Evolutionary conservation across 1,140 invertebrate genomes (phyloP).

Genomic region (Macrobrachium nipponense): DNA sequence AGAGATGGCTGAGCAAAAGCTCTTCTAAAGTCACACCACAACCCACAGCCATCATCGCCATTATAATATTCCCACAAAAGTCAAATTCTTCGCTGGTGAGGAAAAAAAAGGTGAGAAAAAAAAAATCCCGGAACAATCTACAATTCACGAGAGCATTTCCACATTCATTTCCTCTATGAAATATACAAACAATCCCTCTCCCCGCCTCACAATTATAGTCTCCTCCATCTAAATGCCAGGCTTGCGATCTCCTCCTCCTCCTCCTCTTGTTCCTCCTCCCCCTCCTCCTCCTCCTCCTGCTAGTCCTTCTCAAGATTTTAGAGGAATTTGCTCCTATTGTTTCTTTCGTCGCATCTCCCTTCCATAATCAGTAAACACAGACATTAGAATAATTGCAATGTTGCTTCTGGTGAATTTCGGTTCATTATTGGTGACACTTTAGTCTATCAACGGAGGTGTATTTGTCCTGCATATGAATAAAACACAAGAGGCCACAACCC

Average conservation of each 20-base stretch:
- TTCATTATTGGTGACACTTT: constrained; percentile 61
- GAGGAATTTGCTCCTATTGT: constrained; percentile 41
- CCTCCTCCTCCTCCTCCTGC: background rate
- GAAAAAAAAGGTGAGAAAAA: background rate
- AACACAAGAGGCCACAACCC: constrained; percentile 49
- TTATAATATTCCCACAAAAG: background rate
- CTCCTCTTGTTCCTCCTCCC: background rate
- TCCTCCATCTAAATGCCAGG: constrained; percentile 56
- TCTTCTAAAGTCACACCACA: no score
- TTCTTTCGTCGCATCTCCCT: constrained; percentile 26
- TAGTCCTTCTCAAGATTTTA: constrained; percentile 2
- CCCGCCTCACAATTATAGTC: constrained; percentile 42
- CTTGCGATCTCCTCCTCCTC: constrained; percentile 50
- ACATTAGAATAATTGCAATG: constrained; percentile 60
- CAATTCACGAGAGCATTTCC: constrained; percentile 8
- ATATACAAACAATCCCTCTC: constrained; percentile 6
- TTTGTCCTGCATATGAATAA: constrained; percentile 61
- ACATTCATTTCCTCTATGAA: constrained; percentile 9
- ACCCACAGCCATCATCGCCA: no score
- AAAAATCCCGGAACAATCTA: constrained; percentile 1
- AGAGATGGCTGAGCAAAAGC: no score
- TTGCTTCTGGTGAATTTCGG: constrained; percentile 59
- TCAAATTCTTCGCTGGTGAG: background rate
- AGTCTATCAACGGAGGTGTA: constrained; percentile 60
- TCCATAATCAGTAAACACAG: constrained; percentile 52